Percentiles rank a stretch among this genome's conserved stretches.
Evolutionary conservation across 2,113 vertebrate genomes (phyloP).

Genomic region (Vulpes ferrilata): DNA sequence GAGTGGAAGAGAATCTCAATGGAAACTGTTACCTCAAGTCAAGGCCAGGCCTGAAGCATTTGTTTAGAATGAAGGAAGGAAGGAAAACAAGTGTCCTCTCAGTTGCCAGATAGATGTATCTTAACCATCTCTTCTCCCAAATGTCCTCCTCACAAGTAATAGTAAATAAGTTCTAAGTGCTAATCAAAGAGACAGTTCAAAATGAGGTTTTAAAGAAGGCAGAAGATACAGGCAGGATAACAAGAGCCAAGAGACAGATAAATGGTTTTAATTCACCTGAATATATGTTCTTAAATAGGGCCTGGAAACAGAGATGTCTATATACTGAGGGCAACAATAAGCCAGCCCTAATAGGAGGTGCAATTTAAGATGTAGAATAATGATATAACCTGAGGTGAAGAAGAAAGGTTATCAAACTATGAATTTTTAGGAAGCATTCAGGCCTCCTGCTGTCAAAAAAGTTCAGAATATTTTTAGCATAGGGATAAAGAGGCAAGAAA

Average conservation of each 20-base stretch:
- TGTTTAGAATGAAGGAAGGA: background rate
- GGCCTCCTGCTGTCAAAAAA: background rate
- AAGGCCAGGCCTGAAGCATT: background rate
- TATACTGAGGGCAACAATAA: constrained; percentile 62
- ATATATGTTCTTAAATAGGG: constrained; percentile 40
- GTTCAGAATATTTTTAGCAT: constrained; percentile 12
- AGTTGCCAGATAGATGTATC: constrained; percentile 11
- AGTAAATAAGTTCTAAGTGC: constrained; percentile 36
- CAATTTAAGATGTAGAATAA: constrained; percentile 50
- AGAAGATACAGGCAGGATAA: constrained; percentile 31
- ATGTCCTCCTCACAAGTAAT: background rate
- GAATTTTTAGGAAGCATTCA: constrained; percentile 47
- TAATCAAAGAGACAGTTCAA: constrained; percentile 33
- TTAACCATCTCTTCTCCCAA: background rate
- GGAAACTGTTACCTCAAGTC: constrained; percentile 4
- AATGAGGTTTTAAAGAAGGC: constrained; percentile 54
- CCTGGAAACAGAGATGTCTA: constrained; percentile 47
- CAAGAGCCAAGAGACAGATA: constrained; percentile 52
- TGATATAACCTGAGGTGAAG: background rate
- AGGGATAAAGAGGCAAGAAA: constrained; percentile 2
- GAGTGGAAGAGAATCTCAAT: background rate
- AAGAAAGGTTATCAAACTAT: background rate
- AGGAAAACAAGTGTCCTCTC: constrained; percentile 7
- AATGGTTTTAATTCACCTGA: constrained; percentile 30
- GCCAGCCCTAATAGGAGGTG: background rate